Conservation (phyloP, 2,888 invertebrate species). For the Epinotia bilunana region DNA sequence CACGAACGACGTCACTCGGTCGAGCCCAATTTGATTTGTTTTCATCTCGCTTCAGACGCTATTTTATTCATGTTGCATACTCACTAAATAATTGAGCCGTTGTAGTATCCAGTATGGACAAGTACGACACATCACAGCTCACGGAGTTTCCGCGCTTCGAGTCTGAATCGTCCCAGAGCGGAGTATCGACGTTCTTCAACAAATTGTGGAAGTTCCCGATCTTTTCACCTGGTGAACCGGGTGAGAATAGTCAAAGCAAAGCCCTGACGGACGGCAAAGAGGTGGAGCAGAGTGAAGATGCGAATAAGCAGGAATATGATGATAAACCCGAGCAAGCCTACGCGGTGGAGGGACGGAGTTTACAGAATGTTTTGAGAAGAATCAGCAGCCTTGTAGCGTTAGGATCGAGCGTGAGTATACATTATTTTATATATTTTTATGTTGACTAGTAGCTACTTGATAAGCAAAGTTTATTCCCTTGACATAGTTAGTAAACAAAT, state of each 20-base stretch:
- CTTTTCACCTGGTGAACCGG: constrained; percentile 76
- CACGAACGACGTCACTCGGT: background rate
- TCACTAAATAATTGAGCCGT: constrained; percentile 17
- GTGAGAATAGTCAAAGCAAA: constrained; percentile 61
- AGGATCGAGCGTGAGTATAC: constrained; percentile 88
- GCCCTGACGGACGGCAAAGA: constrained; percentile 56
- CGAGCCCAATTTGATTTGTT: constrained; percentile 21
- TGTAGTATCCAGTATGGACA: constrained; percentile 64
- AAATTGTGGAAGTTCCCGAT: constrained; percentile 89
- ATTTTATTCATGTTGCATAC: constrained; percentile 27
- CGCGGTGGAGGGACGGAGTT: constrained; percentile 89
- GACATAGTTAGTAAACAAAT: background rate
- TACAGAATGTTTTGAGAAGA: constrained; percentile 93
- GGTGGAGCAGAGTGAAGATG: constrained; percentile 55
- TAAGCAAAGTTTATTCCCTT: constrained; percentile 1
- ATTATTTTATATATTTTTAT: constrained; percentile 1
- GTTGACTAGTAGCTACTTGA: background rate
- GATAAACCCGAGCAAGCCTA: constrained; percentile 72
- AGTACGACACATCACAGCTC: constrained; percentile 76
- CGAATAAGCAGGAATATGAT: constrained; percentile 60
- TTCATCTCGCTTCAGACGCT: constrained; percentile 15
- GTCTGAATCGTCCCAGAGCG: constrained; percentile 89
- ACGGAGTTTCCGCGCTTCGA: constrained; percentile 86
- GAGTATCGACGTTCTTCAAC: constrained; percentile 89
- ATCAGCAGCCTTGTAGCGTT: constrained; percentile 94